Evolutionary conservation across 2,888 invertebrate genomes (phyloP).

Genomic region (Nephrotoma guestfalica): DNA sequence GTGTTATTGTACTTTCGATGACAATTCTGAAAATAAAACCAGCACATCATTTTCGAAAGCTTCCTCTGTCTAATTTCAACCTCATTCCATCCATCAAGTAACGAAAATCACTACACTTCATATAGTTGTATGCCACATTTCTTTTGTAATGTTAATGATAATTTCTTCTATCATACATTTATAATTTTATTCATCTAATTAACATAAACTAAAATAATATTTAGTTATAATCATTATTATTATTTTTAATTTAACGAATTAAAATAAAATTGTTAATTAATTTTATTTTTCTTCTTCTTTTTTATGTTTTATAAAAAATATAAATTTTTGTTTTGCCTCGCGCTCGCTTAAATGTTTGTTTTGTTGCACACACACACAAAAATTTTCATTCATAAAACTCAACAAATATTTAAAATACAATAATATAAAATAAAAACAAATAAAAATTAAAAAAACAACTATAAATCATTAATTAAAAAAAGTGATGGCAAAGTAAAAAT

Average conservation of each 20-base stretch:
- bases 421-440: neutral
- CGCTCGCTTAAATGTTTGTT: neutral
- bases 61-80: neutral
- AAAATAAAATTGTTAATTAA: neutral
- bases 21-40: neutral
- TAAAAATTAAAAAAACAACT: neutral
- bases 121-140: neutral
- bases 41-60: neutral
- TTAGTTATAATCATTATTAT: neutral
- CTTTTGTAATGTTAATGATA: neutral
- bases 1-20: no score
- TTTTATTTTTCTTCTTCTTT: neutral
- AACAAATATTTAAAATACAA: neutral
- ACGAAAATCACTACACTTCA: neutral
- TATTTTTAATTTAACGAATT: neutral
- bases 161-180: neutral
- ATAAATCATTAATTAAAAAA: neutral
- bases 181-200: neutral
- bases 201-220: neutral
- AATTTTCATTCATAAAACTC: neutral
- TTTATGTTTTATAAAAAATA: neutral
- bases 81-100: neutral
- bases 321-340: neutral
- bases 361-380: neutral
- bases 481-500: constrained; percentile 22